Percentiles rank a stretch among this genome's conserved stretches.
Conservation (phyloP, 1,140 invertebrate genomes). For the Octopus sinensis region DNA sequence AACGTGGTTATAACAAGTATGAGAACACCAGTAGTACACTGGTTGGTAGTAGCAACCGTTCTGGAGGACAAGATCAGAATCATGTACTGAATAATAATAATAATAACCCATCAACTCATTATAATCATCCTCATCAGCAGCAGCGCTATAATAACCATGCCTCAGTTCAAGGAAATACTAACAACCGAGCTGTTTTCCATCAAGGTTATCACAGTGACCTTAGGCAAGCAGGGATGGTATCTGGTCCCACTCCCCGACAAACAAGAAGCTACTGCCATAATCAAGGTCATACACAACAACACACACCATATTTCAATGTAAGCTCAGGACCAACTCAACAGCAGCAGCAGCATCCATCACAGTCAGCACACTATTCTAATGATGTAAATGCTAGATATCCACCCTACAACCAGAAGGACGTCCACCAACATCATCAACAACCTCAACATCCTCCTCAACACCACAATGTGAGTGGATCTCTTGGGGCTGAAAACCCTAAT, state of each 20-base stretch:
- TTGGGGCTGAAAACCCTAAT: neutral
- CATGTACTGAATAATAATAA: neutral
- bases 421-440: neutral
- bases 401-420: neutral
- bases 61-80: neutral
- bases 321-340: neutral
- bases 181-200: neutral
- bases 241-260: neutral
- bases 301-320: neutral
- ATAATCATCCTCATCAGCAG: neutral
- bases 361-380: neutral
- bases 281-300: neutral
- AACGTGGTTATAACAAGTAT: neutral
- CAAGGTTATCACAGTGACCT: neutral
- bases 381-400: constrained; percentile 6
- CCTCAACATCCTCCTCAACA: neutral
- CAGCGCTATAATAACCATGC: neutral
- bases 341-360: neutral
- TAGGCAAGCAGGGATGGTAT: neutral
- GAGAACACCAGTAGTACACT: too few species aligned
- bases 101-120: neutral
- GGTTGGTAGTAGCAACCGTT: too few species aligned
- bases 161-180: neutral
- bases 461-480: neutral
- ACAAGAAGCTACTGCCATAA: neutral